Conservation (phyloP, 2,888 invertebrate genomes). For the Phorcus lineatus region DNA sequence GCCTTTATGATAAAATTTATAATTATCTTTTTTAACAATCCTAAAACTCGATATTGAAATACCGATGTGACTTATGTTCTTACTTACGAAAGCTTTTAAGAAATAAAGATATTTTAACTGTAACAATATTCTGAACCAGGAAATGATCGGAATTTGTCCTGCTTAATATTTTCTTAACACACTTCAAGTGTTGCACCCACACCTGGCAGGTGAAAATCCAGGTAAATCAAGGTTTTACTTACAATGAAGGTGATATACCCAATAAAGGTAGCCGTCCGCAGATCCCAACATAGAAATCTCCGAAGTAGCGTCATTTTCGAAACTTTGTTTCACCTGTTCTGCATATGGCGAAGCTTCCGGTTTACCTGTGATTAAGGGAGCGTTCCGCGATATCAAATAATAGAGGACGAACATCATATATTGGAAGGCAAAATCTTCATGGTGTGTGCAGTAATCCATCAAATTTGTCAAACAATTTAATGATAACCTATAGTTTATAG, state of each 20-base stretch:
- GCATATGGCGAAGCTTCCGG: slow-evolving; percentile 22
- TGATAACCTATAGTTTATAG: too few relatives aligned
- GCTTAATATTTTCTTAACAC: not conserved
- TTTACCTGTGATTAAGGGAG: not conserved
- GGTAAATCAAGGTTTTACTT: slow-evolving; percentile 33
- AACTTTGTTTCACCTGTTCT: not conserved
- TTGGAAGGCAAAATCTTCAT: too few relatives aligned
- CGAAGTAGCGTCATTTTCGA: slow-evolving; percentile 64
- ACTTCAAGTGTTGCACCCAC: not conserved
- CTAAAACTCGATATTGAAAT: too few relatives aligned
- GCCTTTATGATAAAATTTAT: too few relatives aligned
- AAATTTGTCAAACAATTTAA: too few relatives aligned
- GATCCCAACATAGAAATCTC: slow-evolving; percentile 64
- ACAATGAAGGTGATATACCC: slow-evolving; percentile 56
- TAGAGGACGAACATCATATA: too few relatives aligned
- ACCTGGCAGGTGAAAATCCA: too few relatives aligned
- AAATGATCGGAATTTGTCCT: not conserved
- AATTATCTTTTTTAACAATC: too few relatives aligned
- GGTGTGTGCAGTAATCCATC: too few relatives aligned
- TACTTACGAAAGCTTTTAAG: too few relatives aligned
- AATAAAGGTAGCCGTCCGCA: slow-evolving; percentile 58
- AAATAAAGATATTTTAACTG: too few relatives aligned
- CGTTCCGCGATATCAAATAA: not conserved
- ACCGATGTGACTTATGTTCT: too few relatives aligned
- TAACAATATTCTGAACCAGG: not conserved